Evolutionary conservation across 2,797 vertebrate genomes (phyloP).

Genomic region (Acanthurus leucopareius): DNA sequence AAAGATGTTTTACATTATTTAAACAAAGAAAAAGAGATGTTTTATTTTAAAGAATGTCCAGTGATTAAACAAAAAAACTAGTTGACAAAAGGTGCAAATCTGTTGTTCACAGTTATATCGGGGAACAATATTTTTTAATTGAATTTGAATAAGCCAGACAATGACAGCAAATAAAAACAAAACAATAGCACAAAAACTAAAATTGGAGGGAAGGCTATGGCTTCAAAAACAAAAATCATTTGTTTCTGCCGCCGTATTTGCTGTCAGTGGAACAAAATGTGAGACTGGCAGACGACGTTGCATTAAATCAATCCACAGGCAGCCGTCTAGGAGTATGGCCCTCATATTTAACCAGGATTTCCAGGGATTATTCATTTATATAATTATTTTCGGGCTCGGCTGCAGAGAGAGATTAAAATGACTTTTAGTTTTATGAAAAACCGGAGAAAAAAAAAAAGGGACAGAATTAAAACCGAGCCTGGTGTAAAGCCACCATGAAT

Average conservation of each 20-base stretch:
- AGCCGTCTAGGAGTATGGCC: conserved; percentile 59
- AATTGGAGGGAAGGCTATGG: neutral
- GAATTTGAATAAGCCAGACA: neutral
- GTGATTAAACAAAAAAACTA: neutral
- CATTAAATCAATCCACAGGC: conserved; percentile 56
- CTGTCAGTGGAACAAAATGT: neutral
- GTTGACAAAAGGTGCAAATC: too few relatives aligned
- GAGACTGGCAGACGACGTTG: neutral
- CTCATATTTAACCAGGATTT: conserved; percentile 79
- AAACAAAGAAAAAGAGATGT: neutral
- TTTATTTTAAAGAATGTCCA: neutral
- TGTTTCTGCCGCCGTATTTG: conserved; percentile 12
- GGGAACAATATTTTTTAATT: neutral
- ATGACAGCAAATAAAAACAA: neutral
- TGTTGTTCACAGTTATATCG: neutral
- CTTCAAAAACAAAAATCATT: neutral
- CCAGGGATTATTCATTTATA: conserved; percentile 79
- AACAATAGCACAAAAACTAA: neutral
- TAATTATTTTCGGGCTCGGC: conserved; percentile 74
- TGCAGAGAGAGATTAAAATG: conserved; percentile 70
- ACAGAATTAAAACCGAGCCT: conserved; percentile 39
- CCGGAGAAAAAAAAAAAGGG: neutral
- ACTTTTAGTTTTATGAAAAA: conserved; percentile 77
- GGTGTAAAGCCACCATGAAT: conserved; percentile 1
- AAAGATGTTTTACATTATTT: neutral